Base-by-base conservation (phyloP, 53 echinoderm and acorn worm genomes). In the Crossaster papposus region DNA sequence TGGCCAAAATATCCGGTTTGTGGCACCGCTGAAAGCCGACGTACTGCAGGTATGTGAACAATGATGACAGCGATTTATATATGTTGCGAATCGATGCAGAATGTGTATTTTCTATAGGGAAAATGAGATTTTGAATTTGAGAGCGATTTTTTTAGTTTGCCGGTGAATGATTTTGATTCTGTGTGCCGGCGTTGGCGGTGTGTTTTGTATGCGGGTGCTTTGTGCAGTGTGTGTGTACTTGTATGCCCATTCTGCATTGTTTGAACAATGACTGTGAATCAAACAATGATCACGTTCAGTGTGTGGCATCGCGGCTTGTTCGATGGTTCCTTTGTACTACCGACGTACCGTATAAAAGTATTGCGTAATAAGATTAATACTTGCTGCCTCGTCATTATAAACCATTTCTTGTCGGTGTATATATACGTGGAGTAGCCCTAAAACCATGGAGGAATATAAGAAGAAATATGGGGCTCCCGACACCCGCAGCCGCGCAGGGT, bases 1-100 rank as follows among this genome's bases (percentile, higher is more conserved):
- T 74, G 34, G 72, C 58, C 80, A 30, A 54, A 80, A 80, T 80
- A 80, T 80, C 80, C 54, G 80, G 80, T 32, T 55, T 30, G 54
- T 5, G 13, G 15, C 58, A 52, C 6, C 31, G 30, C 23, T 80
- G 58, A 80, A 24, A 13, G 58, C 32, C 15, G 4, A 55, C 6
- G 14, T 26, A 10, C 7, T 17, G 6, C 54, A 80, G 80, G 80
- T 80, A 80, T 14, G 80, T 80, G 7, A 0, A 9, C 37, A 4
- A 78, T 36, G 26, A 3, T 7, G 51, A 24, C 0, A 26, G 3
- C n/a, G 44, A 26, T 51, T 22, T 36, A 2, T 26, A 6, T 50
- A 36, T 78, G 50, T 24, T 24, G 78, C 12, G 36, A 51, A 78
- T 20, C 51, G 23, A 78, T 35, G 4, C 32, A 14, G 34, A 34